A percentile compares a stretch with the other conserved stretches of the same genome.
These are phyloP conservation scores for Thaumatotibia leucotreta DNA, from an alignment of 1,140 invertebrate species.

Conservation along the genomic window DNA sequence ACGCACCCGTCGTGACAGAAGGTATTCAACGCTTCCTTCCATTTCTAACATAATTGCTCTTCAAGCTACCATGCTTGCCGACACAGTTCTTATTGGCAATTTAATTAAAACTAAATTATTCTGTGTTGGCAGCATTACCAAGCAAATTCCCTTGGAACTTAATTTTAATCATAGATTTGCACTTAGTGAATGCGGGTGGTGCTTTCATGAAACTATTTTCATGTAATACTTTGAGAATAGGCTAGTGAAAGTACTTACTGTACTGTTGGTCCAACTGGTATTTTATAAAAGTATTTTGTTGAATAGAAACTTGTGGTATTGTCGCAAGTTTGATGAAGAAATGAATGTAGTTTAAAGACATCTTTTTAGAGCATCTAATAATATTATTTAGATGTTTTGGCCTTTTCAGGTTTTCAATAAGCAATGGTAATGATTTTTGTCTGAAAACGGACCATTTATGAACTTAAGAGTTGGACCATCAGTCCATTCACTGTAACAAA, in stretches of 20 bases:
- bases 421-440: neutral
- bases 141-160: neutral
- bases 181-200: neutral
- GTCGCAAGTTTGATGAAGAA: too few relatives aligned
- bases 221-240: neutral
- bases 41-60: neutral
- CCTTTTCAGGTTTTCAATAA: neutral
- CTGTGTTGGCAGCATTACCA: neutral
- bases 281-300: neutral
- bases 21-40: conserved; percentile 36
- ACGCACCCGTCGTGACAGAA: conserved; percentile 84
- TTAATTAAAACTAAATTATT: neutral
- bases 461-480: neutral
- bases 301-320: too few relatives aligned
- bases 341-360: too few relatives aligned
- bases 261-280: neutral
- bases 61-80: neutral
- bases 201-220: neutral
- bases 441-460: neutral
- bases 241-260: neutral
- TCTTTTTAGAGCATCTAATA: too few relatives aligned
- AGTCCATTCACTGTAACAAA: neutral
- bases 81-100: neutral
- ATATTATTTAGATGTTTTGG: too few relatives aligned
- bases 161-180: neutral